Conservation (phyloP, 2,797 vertebrate species). For the Phataginus tricuspis region DNA sequence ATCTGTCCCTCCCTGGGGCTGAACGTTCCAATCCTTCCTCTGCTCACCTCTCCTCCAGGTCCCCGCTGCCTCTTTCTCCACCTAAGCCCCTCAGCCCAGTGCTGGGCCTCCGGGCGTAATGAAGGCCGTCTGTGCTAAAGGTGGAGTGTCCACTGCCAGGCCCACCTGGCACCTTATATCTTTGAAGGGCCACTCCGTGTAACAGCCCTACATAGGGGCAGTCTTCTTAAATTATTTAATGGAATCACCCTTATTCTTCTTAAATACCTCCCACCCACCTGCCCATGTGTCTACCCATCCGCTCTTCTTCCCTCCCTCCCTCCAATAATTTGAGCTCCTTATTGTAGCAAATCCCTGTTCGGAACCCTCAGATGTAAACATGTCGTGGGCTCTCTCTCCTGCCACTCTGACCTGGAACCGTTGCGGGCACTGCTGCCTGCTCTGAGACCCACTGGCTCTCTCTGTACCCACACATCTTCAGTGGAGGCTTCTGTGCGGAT, state of each 20-base stretch:
- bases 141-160: neutral
- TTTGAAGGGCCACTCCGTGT: neutral
- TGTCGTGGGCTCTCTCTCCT: neutral
- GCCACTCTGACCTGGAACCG: neutral
- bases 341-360: neutral
- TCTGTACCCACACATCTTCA: neutral
- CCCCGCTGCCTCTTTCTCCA: neutral
- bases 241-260: neutral
- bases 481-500: neutral
- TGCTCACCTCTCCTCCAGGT: neutral
- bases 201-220: neutral
- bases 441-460: neutral
- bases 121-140: neutral
- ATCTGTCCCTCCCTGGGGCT: neutral
- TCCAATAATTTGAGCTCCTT: neutral
- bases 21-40: neutral
- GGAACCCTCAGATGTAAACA: neutral
- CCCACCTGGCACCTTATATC: neutral
- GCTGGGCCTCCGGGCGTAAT: neutral
- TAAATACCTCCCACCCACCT: neutral
- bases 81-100: neutral
- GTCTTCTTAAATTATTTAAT: conserved; percentile 17
- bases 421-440: no score
- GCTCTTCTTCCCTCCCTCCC: no score
- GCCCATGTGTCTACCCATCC: neutral